Conservation (phyloP, 2,888 invertebrate genomes). For the Cephus pygmeus region DNA sequence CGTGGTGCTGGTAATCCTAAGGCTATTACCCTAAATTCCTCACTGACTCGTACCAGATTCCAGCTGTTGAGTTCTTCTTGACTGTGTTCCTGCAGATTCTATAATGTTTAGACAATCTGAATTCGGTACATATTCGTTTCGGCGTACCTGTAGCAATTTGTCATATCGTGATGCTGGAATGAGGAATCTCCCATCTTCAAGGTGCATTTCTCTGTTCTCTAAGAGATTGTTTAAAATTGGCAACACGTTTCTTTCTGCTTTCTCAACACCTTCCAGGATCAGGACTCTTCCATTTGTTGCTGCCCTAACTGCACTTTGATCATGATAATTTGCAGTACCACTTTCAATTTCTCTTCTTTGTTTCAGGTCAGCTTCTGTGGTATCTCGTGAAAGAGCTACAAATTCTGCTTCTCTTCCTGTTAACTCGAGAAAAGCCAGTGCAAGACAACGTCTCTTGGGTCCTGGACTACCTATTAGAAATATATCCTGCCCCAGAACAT, state of each 20-base stretch:
- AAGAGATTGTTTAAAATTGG: slow-evolving; percentile 95
- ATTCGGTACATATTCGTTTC: background rate
- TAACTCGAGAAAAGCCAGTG: slow-evolving; percentile 89
- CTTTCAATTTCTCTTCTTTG: slow-evolving; percentile 91
- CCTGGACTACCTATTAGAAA: slow-evolving; percentile 95
- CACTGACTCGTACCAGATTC: slow-evolving; percentile 92
- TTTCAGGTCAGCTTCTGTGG: slow-evolving; percentile 96
- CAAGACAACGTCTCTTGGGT: slow-evolving; percentile 81
- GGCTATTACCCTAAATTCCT: slow-evolving; percentile 92
- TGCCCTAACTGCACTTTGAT: slow-evolving; percentile 95
- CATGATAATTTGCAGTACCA: slow-evolving; percentile 91
- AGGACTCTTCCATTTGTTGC: slow-evolving; percentile 89
- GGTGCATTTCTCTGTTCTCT: slow-evolving; percentile 98
- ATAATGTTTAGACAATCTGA: background rate
- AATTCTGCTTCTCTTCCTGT: slow-evolving; percentile 93
- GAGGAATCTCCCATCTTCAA: slow-evolving; percentile 95
- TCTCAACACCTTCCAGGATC: slow-evolving; percentile 95
- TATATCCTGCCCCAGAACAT: slow-evolving; percentile 92
- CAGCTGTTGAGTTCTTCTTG: slow-evolving; percentile 82
- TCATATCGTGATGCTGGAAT: slow-evolving; percentile 92
- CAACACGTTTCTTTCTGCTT: slow-evolving; percentile 95
- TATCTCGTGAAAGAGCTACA: slow-evolving; percentile 92
- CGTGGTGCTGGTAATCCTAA: slow-evolving; percentile 90
- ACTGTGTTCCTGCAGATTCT: slow-evolving; percentile 75
- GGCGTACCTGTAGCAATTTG: slow-evolving; percentile 80